Evolutionary conservation across 2,888 invertebrate species (phyloP).

Genomic region (Melanostoma mellinum): DNA sequence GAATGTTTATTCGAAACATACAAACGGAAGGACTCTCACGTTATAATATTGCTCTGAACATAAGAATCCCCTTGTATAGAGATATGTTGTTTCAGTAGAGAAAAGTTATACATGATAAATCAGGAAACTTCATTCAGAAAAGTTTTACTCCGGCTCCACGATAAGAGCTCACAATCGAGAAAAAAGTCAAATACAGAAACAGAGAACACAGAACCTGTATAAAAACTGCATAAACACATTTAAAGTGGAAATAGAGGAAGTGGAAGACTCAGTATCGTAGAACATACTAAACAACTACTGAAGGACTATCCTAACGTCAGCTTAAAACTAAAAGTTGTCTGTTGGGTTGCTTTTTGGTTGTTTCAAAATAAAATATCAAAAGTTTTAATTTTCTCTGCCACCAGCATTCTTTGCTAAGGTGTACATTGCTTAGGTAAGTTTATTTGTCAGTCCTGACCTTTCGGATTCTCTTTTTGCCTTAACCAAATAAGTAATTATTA

Average conservation of each 20-base stretch:
- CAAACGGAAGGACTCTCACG: conserved; percentile 62
- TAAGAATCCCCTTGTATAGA: conserved; percentile 55
- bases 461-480: background rate
- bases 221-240: conserved; percentile 61
- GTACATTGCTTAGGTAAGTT: background rate
- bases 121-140: conserved; percentile 72
- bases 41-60: conserved; percentile 63
- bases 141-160: conserved; percentile 63
- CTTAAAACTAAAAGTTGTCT: conserved; percentile 64
- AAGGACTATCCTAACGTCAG: conserved; percentile 60
- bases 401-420: conserved; percentile 14
- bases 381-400: conserved; percentile 46
- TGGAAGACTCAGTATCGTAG: conserved; percentile 39
- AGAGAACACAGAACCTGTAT: conserved; percentile 33
- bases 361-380: conserved; percentile 12
- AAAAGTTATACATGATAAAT: conserved; percentile 72
- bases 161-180: conserved; percentile 63
- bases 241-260: conserved; percentile 43
- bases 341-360: conserved; percentile 34
- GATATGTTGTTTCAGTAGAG: conserved; percentile 62
- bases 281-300: conserved; percentile 59
- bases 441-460: background rate
- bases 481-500: no score
- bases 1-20: conserved; percentile 66
- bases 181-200: conserved; percentile 23